These are phyloP conservation scores for Geopemphigus sp. DNA, from an alignment of 1,140 invertebrate genomes.

Conservation along the genomic window DNA sequence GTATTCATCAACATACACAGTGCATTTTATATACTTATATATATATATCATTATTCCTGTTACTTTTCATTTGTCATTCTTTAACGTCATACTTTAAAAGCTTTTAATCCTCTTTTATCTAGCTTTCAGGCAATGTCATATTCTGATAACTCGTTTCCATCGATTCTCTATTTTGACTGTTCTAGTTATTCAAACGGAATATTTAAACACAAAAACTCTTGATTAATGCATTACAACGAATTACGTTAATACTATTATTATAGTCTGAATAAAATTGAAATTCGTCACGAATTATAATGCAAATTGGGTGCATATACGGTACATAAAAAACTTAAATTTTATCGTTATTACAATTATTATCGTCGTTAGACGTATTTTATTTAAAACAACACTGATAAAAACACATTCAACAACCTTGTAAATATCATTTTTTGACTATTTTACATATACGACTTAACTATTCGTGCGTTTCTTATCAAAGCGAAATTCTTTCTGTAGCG, in stretches of 20 bases:
- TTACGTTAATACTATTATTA: not conserved
- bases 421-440: no score
- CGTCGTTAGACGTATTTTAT: not conserved
- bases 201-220: not conserved
- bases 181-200: not conserved
- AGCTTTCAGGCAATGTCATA: not conserved
- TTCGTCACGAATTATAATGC: no score
- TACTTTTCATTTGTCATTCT: conserved; percentile 5
- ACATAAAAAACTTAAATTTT: no score
- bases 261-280: not conserved
- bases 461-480: conserved; percentile 10
- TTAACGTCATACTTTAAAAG: not conserved
- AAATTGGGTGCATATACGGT: no score
- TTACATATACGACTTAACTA: no score
- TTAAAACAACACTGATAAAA: no score
- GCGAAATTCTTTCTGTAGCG: not conserved
- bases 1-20: not conserved
- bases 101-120: not conserved
- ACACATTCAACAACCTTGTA: no score
- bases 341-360: no score
- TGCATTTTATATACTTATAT: not conserved
- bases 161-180: not conserved
- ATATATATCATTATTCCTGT: not conserved
- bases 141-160: not conserved
- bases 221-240: not conserved